phyloP scores from a whole-genome alignment of 2,888 invertebrate species.

The Dermolepida albohirtum region DNA sequence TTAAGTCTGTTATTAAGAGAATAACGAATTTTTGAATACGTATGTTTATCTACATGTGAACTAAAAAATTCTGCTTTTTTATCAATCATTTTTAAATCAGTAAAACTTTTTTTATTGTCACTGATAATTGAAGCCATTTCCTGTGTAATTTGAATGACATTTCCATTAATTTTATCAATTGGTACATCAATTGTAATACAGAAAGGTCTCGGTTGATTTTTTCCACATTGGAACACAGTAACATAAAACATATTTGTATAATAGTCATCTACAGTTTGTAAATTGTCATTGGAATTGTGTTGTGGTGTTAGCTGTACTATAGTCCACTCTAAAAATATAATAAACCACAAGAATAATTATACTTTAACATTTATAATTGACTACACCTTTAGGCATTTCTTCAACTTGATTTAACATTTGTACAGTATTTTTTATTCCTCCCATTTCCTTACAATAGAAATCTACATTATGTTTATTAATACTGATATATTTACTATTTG shows the following conservation, averaged over 20 bases:
- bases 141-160: slow-evolving; percentile 50
- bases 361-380: slow-evolving; percentile 3
- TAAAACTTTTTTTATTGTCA: slow-evolving; percentile 51
- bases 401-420: slow-evolving; percentile 54
- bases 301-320: slow-evolving; percentile 70
- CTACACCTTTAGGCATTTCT: slow-evolving; percentile 60
- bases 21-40: slow-evolving; percentile 47
- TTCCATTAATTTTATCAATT: slow-evolving; percentile 46
- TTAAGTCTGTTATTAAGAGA: slow-evolving; percentile 46
- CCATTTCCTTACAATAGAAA: slow-evolving; percentile 52
- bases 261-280: slow-evolving; percentile 51
- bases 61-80: slow-evolving; percentile 44
- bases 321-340: slow-evolving; percentile 72
- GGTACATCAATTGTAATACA: slow-evolving; percentile 55
- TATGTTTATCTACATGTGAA: slow-evolving; percentile 50
- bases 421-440: slow-evolving; percentile 49
- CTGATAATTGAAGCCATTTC: slow-evolving; percentile 55
- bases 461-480: slow-evolving; percentile 53
- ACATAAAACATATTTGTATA: slow-evolving; percentile 57
- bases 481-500: slow-evolving; percentile 45
- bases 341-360: slow-evolving; percentile 9
- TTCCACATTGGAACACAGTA: slow-evolving; percentile 60
- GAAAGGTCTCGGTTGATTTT: slow-evolving; percentile 54
- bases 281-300: slow-evolving; percentile 53
- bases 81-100: slow-evolving; percentile 42